Evolutionary conservation across 2,888 invertebrate genomes (phyloP).

Genomic region (Diploptera punctata): DNA sequence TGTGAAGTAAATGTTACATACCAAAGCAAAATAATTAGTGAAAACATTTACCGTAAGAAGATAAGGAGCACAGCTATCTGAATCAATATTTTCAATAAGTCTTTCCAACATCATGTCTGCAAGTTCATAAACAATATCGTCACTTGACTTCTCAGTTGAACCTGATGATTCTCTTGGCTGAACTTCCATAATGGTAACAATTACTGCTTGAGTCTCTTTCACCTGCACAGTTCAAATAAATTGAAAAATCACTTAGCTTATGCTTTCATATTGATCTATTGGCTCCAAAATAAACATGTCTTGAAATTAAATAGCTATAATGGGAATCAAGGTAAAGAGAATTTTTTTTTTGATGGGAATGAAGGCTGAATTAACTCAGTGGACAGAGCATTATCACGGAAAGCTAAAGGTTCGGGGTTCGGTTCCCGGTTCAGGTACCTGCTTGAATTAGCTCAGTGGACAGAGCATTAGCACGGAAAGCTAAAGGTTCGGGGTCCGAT

Average conservation of each 20-base stretch:
- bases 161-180: conserved; percentile 73
- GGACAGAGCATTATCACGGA: too few species aligned
- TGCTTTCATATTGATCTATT: too few species aligned
- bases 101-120: conserved; percentile 71
- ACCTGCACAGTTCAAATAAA: neutral
- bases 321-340: too few species aligned
- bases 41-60: conserved; percentile 69
- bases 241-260: neutral
- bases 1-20: neutral
- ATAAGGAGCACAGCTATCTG: conserved; percentile 66
- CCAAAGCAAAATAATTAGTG: too few species aligned
- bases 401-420: too few species aligned
- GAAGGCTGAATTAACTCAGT: too few species aligned
- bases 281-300: neutral
- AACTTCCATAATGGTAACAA: conserved; percentile 63
- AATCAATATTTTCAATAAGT: conserved; percentile 66
- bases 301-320: too few species aligned
- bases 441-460: too few species aligned
- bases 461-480: too few species aligned
- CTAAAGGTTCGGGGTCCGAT: too few species aligned
- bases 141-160: conserved; percentile 68
- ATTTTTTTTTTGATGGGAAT: too few species aligned
- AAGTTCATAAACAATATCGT: conserved; percentile 80
- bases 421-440: too few species aligned
- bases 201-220: conserved; percentile 4